Conservation (phyloP, 2,113 vertebrate species). For the Callionymus lyra region DNA sequence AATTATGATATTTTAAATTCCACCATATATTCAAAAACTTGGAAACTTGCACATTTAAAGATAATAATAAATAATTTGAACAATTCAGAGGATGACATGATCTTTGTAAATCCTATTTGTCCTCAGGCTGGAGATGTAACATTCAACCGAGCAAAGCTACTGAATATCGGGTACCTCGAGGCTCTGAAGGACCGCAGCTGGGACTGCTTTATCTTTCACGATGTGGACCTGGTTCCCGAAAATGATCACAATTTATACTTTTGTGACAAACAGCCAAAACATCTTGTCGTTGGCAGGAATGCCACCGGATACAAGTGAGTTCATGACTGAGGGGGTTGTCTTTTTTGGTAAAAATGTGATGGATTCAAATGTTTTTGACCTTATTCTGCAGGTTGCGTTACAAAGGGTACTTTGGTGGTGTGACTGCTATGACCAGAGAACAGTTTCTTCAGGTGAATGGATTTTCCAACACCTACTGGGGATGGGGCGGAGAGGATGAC, state of each 20-base stretch:
- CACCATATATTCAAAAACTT: too few relatives aligned
- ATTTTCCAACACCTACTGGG: constrained; percentile 97
- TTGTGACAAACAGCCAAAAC: constrained; percentile 85
- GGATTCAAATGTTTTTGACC: background rate
- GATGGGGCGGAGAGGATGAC: constrained; percentile 98
- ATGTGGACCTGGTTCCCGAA: constrained; percentile 92
- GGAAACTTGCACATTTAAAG: too few relatives aligned
- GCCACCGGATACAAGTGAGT: constrained; percentile 90
- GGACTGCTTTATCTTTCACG: constrained; percentile 96
- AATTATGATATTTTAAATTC: too few relatives aligned
- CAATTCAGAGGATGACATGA: too few relatives aligned
- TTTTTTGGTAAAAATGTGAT: background rate
- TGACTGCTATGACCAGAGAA: constrained; percentile 83
- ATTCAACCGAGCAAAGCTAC: constrained; percentile 91
- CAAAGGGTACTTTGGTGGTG: constrained; percentile 90
- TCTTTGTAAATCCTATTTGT: constrained; percentile 2
- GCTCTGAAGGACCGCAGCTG: constrained; percentile 83
- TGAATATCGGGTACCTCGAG: constrained; percentile 92
- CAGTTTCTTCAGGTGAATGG: constrained; percentile 90
- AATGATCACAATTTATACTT: constrained; percentile 86
- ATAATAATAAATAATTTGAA: too few relatives aligned
- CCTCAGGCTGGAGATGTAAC: constrained; percentile 75
- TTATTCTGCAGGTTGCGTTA: constrained; percentile 75
- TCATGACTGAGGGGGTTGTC: background rate
- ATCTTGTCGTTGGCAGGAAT: constrained; percentile 92